Conservation (phyloP, 2,113 vertebrate genomes). For the Rhinoderma darwinii region DNA sequence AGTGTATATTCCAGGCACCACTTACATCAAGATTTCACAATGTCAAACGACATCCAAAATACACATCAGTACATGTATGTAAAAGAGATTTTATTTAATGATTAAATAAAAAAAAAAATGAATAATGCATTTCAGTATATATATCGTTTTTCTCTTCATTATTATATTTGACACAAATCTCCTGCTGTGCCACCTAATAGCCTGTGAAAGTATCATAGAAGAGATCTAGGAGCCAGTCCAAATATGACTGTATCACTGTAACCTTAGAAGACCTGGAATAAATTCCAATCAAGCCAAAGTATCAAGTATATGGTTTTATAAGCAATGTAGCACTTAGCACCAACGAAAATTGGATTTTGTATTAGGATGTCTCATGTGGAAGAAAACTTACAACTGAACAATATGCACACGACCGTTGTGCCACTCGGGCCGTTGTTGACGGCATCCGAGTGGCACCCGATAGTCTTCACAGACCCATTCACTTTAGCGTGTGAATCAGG, state of each 20-base stretch:
- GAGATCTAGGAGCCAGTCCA: constrained; percentile 22
- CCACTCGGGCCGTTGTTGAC: too few relatives aligned
- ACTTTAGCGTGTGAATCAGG: too few relatives aligned
- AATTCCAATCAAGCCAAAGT: neutral
- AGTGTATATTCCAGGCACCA: too few relatives aligned
- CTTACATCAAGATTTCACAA: neutral
- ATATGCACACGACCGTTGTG: neutral
- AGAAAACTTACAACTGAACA: neutral
- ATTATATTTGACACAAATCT: constrained; percentile 61
- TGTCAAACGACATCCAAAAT: neutral
- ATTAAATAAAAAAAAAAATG: neutral
- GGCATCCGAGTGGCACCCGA: too few relatives aligned
- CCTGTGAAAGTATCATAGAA: constrained; percentile 14
- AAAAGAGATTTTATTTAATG: neutral
- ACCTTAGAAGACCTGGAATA: constrained; percentile 14
- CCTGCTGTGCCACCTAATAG: constrained; percentile 55
- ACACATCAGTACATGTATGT: neutral
- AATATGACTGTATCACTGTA: constrained; percentile 14
- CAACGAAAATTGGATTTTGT: neutral
- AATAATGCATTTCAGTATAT: neutral
- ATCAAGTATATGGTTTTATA: neutral
- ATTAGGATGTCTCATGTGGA: neutral
- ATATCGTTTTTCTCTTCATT: neutral
- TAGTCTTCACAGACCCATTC: too few relatives aligned
- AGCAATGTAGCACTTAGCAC: neutral